A percentile compares a stretch with the other conserved stretches of the same genome.
Evolutionary conservation across 1,140 invertebrate species (phyloP).

Genomic region (Luehdorfia chinensis): DNA sequence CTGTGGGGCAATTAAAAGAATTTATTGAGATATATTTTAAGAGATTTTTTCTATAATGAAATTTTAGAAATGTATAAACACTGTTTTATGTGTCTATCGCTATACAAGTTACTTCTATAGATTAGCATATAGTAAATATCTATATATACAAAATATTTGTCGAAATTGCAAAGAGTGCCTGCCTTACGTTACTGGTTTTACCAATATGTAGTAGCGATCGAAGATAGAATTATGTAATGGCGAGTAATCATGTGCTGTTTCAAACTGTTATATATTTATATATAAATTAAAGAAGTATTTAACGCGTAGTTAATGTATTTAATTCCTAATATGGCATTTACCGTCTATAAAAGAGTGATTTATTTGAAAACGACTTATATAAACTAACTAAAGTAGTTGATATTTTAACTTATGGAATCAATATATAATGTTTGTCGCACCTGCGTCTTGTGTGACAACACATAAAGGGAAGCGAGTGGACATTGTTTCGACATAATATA

Average conservation of each 20-base stretch:
- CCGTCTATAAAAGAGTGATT: slow-evolving; percentile 69
- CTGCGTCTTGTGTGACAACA: not conserved
- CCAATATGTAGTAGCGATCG: slow-evolving; percentile 45
- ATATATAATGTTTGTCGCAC: slow-evolving; percentile 23
- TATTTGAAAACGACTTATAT: slow-evolving; percentile 60
- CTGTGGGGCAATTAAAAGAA: slow-evolving; percentile 49
- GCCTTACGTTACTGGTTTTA: slow-evolving; percentile 51
- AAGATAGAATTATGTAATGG: slow-evolving; percentile 25
- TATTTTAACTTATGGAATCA: slow-evolving; percentile 58
- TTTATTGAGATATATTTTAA: slow-evolving; percentile 75
- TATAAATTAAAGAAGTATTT: slow-evolving; percentile 55
- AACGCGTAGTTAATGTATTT: slow-evolving; percentile 58
- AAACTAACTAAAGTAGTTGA: slow-evolving; percentile 59
- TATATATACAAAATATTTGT: slow-evolving; percentile 35
- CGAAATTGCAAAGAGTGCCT: slow-evolving; percentile 52
- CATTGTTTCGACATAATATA: slow-evolving; percentile 30
- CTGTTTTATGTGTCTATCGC: slow-evolving; percentile 68
- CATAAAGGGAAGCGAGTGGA: not conserved
- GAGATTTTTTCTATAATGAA: slow-evolving; percentile 70
- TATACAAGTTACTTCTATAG: slow-evolving; percentile 55
- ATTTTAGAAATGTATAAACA: slow-evolving; percentile 65
- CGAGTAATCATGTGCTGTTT: slow-evolving; percentile 29
- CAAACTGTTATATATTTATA: slow-evolving; percentile 29
- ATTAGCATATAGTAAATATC: slow-evolving; percentile 40
- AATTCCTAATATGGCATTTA: slow-evolving; percentile 76